Percentiles rank a stretch among this genome's conserved stretches.
Evolutionary conservation across 2,113 vertebrate genomes (phyloP).

Genomic region (Tachycineta bicolor): DNA sequence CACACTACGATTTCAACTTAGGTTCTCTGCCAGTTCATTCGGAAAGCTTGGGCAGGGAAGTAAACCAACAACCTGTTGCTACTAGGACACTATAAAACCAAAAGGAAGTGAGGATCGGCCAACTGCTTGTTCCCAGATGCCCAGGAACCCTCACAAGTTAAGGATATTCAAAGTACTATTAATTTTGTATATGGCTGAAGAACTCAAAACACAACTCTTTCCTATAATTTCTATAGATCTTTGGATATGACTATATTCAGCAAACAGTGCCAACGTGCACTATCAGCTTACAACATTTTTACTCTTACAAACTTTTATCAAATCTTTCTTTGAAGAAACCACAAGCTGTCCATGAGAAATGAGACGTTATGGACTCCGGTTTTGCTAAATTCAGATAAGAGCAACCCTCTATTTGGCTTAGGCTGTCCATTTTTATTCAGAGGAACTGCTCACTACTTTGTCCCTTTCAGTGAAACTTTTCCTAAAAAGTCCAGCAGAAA

Average conservation of each 20-base stretch:
- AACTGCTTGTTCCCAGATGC: neutral
- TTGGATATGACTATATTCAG: constrained; percentile 37
- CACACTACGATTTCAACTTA: neutral
- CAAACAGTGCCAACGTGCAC: neutral
- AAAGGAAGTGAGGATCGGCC: neutral
- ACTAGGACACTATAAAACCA: neutral
- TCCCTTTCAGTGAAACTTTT: neutral
- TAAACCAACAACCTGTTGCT: neutral
- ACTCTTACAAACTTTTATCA: neutral
- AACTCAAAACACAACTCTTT: neutral
- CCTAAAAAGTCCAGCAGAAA: neutral
- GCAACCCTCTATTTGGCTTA: neutral
- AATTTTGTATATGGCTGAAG: neutral
- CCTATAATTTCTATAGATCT: neutral
- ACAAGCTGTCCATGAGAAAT: neutral
- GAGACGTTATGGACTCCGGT: neutral
- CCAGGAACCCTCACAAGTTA: neutral
- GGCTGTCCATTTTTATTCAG: neutral
- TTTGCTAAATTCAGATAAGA: neutral
- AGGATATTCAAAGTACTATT: neutral
- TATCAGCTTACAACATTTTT: neutral
- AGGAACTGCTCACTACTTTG: neutral
- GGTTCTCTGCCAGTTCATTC: neutral
- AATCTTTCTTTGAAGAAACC: neutral
- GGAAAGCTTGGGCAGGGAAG: neutral